Base-by-base conservation (phyloP, 1,140 invertebrate species). In the Aphelenchoides avenae region DNA sequence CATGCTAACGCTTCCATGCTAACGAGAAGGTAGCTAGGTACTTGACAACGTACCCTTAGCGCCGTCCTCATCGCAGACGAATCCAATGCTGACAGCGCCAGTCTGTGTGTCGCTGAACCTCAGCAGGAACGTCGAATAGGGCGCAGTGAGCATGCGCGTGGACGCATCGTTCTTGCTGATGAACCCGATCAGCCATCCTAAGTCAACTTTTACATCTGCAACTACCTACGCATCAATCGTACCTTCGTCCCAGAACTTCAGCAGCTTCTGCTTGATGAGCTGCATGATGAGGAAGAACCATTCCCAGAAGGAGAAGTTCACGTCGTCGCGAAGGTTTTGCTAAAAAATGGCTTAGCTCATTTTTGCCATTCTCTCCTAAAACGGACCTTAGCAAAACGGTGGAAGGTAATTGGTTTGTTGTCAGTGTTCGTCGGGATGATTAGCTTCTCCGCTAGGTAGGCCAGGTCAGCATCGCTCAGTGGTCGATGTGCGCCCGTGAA, bases 231-330 rank as follows among this genome's bases (percentile, higher is more conserved):
- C n/a, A 43, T 39, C 6, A 13, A 5, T 7, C 29, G 9, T 11
- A 71, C 69, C 73, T 53, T 75, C 73, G 58, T 75, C 73, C 73
- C 73, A 75, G 40, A 68, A 77, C 46, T 75, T 75, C 3, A 77
- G 55, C 13, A 75, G 41, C 48, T 75, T 75, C 52, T 75, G 73
- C 43, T 75, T 75, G 39, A 75, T 75, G 29, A 75, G 46, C 47
- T 77, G 75, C 73, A 75, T 77, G 44, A 76, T 76, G 18, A 70
- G 61, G 55, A 75, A 75, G 47, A 75, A 77, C 73, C 73, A 75
- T 65, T 77, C 74, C 71, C 73, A 75, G 52, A 75, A 75, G 1
- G 75, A 75, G 47, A 75, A 75, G 27, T 50, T 64, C 4, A 75
- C 64, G 20, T 76, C 71, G 18, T 75, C 73, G 1, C 73, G 51